These are phyloP conservation scores for Epizoanthus fatuus DNA, from an alignment of 92 coral and sea anemone genomes.

Conservation along the genomic window DNA sequence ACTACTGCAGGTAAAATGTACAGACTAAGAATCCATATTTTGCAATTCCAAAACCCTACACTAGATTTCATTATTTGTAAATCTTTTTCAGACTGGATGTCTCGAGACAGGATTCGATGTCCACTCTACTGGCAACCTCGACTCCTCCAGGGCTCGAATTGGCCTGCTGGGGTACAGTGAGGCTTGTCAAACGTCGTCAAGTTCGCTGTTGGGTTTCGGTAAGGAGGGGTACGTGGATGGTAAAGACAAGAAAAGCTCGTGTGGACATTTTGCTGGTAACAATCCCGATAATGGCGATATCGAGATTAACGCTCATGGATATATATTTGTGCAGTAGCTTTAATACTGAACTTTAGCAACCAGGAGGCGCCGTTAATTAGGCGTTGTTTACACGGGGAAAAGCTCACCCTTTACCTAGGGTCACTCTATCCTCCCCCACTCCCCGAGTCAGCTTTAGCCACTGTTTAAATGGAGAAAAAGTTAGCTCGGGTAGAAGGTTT, in stretches of 20 bases:
- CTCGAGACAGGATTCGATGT: background rate
- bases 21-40: too few species aligned
- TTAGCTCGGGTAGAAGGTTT: too few species aligned
- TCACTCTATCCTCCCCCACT: too few species aligned
- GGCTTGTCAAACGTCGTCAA: background rate
- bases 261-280: slow-evolving; percentile 6
- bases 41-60: too few species aligned
- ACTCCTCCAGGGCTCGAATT: slow-evolving; percentile 9
- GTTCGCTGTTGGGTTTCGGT: slow-evolving; percentile 10
- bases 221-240: background rate
- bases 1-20: too few species aligned
- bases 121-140: background rate
- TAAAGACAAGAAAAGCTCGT: background rate
- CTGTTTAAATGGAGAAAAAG: too few species aligned
- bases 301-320: background rate
- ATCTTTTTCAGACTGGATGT: background rate
- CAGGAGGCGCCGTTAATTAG: too few species aligned
- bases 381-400: too few species aligned
- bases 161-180: background rate
- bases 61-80: too few species aligned
- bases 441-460: too few species aligned
- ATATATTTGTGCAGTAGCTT: background rate
- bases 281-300: background rate
- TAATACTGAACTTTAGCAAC: too few species aligned
- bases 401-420: too few species aligned